A percentile compares a stretch with the other conserved stretches of the same genome.
phyloP scores from a whole-genome alignment of 2,113 vertebrate species.

The human region GRCh38 chr17:33604501-33605000 shows the following conservation, averaged over 20 bases:
- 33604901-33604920: not conserved
- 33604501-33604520: not conserved
- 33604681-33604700: no score
- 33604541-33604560: not conserved
- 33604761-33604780: accelerated
- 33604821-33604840: not conserved
- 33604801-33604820: not conserved
- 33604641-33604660: not conserved
- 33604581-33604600: not conserved
- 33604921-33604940: not conserved
- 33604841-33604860: not conserved
- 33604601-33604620: not conserved
- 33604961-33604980: not conserved
- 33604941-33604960: not conserved
- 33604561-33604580: not conserved
- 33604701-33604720: not conserved
- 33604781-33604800: not conserved
- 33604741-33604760: not conserved
- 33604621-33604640: not conserved
- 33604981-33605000: not conserved
- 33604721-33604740: not conserved
- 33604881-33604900: not conserved
- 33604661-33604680: no score
- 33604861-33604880: not conserved
- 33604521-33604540: not conserved